Percentiles rank a stretch among this genome's conserved stretches.
phyloP scores from a whole-genome alignment of 2,797 vertebrate genomes.

The Caiman crocodilus region DNA sequence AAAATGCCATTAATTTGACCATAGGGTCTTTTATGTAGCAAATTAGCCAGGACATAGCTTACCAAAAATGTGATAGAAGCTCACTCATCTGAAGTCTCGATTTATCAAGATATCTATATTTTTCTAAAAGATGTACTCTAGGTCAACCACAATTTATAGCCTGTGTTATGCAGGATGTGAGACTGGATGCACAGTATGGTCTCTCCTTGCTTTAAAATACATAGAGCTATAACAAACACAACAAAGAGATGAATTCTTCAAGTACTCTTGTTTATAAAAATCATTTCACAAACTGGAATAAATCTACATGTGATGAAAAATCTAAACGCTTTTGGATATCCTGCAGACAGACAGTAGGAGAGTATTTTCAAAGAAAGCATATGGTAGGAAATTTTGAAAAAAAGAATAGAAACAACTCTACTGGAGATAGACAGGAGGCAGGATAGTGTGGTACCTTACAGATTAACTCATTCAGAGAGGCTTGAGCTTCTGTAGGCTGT shows the following conservation, averaged over 20 bases:
- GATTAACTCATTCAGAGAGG: too few species aligned
- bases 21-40: conserved; percentile 5
- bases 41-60: neutral
- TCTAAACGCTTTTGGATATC: neutral
- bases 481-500: too few species aligned
- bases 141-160: neutral
- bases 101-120: neutral
- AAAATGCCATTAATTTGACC: neutral
- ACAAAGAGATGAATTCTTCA: neutral
- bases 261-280: neutral
- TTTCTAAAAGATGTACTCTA: neutral
- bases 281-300: neutral
- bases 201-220: neutral
- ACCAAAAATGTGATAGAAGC: neutral
- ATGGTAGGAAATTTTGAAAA: neutral
- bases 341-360: neutral
- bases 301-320: neutral
- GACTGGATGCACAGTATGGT: neutral
- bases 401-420: neutral
- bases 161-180: neutral
- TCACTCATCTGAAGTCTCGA: neutral
- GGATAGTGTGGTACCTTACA: neutral
- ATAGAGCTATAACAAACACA: neutral
- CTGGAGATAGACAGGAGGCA: neutral
- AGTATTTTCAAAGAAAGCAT: neutral